Conservation (phyloP, 2,888 invertebrate genomes). For the Erebia epiphron region DNA sequence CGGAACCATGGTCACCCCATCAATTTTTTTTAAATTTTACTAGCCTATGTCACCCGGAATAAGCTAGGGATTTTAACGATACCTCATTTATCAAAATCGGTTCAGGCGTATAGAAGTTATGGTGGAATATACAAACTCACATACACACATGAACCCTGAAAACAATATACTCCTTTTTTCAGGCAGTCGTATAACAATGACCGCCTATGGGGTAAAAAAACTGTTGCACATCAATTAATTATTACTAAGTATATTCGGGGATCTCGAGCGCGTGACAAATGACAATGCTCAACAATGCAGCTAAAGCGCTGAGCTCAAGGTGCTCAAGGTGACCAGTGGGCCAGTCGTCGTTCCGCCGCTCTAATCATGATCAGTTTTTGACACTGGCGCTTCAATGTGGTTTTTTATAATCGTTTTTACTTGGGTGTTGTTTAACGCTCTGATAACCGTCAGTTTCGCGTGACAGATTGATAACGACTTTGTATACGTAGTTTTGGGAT, state of each 20-base stretch:
- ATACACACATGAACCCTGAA: too few species aligned
- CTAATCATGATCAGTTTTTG: conserved; percentile 3
- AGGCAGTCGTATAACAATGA: too few species aligned
- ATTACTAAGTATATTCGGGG: too few species aligned
- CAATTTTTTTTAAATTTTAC: too few species aligned
- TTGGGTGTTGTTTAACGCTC: conserved; percentile 11
- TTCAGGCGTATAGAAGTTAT: too few species aligned
- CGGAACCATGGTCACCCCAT: too few species aligned
- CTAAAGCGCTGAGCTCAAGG: not conserved
- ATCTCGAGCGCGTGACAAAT: not conserved
- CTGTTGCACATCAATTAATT: not conserved
- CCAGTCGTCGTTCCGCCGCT: not conserved
- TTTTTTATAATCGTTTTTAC: not conserved
- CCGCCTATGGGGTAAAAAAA: not conserved
- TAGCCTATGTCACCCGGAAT: too few species aligned
- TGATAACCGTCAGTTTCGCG: conserved; percentile 9
- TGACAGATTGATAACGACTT: conserved; percentile 9
- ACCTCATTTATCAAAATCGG: too few species aligned
- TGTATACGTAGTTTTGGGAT: not conserved
- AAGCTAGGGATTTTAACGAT: too few species aligned
- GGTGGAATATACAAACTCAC: too few species aligned
- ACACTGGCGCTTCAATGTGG: not conserved
- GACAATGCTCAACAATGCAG: not conserved
- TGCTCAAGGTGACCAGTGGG: not conserved
- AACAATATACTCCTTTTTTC: too few species aligned